A percentile compares a stretch with the other conserved stretches of the same genome.
Conservation (phyloP, 2,797 vertebrate species). For the Silurus lanzhouensis region DNA sequence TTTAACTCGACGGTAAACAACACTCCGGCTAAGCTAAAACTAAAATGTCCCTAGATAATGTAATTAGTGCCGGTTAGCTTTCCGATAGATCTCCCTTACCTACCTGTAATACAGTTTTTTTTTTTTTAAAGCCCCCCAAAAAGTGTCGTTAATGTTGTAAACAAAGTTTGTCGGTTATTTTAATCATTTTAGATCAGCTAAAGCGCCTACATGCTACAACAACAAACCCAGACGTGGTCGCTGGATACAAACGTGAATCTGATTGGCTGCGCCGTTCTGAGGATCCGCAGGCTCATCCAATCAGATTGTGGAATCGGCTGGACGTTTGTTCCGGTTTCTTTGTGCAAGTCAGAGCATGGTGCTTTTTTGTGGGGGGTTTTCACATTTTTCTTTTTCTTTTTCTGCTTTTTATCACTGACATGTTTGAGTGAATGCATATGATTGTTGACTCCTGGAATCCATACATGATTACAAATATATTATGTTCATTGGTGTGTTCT, state of each 20-base stretch:
- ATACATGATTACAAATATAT: neutral
- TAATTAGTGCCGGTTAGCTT: neutral
- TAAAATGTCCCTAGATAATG: neutral
- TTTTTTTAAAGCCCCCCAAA: no score
- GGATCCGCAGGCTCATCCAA: neutral
- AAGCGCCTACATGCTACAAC: slow-evolving; percentile 8
- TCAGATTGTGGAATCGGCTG: neutral
- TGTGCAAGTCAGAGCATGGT: neutral
- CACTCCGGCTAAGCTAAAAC: neutral
- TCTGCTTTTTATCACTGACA: neutral
- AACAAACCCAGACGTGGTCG: slow-evolving; percentile 7
- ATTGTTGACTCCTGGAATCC: no score
- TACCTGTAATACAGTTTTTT: neutral
- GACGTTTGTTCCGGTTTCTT: neutral
- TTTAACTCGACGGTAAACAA: neutral
- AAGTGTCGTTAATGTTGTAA: no score
- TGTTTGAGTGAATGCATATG: neutral
- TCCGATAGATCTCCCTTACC: no score
- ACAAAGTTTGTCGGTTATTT: neutral
- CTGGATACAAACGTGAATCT: neutral
- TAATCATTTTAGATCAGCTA: no score
- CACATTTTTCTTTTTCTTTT: no score
- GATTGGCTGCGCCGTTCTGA: slow-evolving; percentile 20
- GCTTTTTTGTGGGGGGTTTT: neutral
- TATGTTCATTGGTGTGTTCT: neutral